Base-by-base conservation (phyloP, 2,888 invertebrate genomes). In the Drosophila stalkeri region DNA sequence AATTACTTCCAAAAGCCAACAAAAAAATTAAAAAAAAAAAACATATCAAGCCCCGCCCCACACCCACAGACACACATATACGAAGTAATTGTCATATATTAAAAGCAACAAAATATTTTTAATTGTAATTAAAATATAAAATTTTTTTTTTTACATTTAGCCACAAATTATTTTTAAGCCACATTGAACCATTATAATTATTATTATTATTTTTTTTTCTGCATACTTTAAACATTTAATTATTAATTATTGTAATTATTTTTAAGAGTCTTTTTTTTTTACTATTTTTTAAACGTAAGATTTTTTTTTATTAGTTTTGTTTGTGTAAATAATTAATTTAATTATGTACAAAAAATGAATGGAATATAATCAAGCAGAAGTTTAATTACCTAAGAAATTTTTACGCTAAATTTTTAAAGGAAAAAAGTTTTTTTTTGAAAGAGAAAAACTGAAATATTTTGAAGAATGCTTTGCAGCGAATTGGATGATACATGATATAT, bases 81-180 rank as follows among this genome's bases (percentile, higher is more conserved):
- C 16, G 70, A 80, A 79, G 64, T 20, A 59, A 56, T 46, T 59
- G 75, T 75, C 80, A 62, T 75, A 72, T 27, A 49, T 33, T 2
- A n/a, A 20, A 14, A 20, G 6, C 37, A 37, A 33, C 7, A 6
- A 44, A 35, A 27, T 56, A 70, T 59, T 37, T 68, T 51, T 57
- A 71, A 14, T 46, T 70, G 41, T 62, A 69, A 35, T 57, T 44
- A 18, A 46, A 56, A 23, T 44, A 46, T 23, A 20, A 33, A 14
- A 27, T 81, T 77, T 85, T 88, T 60, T 88, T 57, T 72, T 64
- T 71, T 41, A 11, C 14, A 52, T 55, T 31, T 77, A 83, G 67
- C 61, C 71, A 86, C 86, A 89, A 83, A 89, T 81, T 89, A 84
- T 5, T 55, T 60, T 14, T 88, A 82, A 76, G 72, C 11, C 35